These are phyloP conservation scores for Alethe castanea DNA, from an alignment of 2,113 vertebrate genomes.

Conservation along the genomic window DNA sequence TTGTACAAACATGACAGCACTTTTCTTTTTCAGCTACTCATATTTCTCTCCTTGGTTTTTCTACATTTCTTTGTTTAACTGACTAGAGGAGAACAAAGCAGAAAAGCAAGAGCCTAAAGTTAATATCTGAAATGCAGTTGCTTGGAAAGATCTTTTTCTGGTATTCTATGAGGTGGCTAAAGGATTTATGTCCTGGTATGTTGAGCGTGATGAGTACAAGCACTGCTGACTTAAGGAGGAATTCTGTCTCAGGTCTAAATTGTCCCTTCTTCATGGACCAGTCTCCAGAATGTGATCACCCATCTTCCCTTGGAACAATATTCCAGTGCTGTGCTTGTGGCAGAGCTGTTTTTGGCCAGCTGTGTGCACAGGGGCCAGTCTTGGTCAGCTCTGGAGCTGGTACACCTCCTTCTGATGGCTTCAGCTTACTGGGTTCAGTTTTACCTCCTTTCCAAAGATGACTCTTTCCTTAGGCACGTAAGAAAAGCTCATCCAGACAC, in stretches of 20 bases:
- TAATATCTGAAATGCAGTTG: neutral
- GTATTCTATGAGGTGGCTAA: neutral
- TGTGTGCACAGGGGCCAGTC: accelerated
- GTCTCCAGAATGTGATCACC: neutral
- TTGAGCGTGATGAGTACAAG: neutral
- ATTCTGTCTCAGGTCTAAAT: neutral
- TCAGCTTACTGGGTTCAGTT: neutral
- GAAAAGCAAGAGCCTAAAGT: neutral
- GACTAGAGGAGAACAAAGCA: neutral
- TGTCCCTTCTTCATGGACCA: neutral
- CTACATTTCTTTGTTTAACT: neutral
- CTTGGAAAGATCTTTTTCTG: neutral
- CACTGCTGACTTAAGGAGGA: neutral
- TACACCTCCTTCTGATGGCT: neutral
- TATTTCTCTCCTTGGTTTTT: neutral
- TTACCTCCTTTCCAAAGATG: neutral
- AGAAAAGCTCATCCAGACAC: neutral
- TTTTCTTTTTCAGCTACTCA: neutral
- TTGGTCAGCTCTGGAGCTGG: neutral
- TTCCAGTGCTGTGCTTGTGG: neutral
- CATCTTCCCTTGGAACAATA: neutral
- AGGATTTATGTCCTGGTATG: neutral
- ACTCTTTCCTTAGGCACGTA: neutral
- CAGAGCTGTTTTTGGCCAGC: neutral
- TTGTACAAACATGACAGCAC: neutral